A percentile compares a stretch with the other conserved stretches of the same genome.
phyloP scores from a whole-genome alignment of 2,797 vertebrate species.

The Meda fulgida region DNA sequence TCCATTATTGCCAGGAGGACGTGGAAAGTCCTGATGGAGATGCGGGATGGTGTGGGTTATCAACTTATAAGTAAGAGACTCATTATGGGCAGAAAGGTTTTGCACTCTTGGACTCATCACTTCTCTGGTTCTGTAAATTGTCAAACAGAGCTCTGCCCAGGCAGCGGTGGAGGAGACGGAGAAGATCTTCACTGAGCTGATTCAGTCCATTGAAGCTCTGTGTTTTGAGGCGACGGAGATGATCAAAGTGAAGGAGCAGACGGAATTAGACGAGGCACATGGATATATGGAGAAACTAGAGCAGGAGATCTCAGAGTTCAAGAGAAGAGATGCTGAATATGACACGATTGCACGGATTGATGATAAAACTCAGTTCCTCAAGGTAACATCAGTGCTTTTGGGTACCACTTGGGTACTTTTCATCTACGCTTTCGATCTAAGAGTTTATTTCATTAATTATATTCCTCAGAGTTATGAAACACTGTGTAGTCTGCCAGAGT shows the following conservation, averaged over 20 bases:
- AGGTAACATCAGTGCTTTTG: slow-evolving; percentile 44
- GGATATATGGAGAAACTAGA: slow-evolving; percentile 68
- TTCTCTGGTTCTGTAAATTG: background rate
- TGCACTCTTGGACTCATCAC: background rate
- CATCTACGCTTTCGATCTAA: background rate
- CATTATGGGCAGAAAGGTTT: background rate
- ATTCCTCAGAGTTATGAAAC: slow-evolving; percentile 24
- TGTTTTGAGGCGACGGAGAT: slow-evolving; percentile 52
- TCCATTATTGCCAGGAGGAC: background rate
- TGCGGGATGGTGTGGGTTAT: background rate
- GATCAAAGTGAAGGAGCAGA: slow-evolving; percentile 54
- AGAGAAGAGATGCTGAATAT: slow-evolving; percentile 57
- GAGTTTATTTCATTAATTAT: slow-evolving; percentile 1
- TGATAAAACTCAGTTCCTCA: slow-evolving; percentile 63
- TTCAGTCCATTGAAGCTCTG: slow-evolving; percentile 29
- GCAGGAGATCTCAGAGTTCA: slow-evolving; percentile 68
- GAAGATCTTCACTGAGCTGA: slow-evolving; percentile 48
- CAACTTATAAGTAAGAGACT: background rate
- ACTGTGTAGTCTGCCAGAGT: slow-evolving; percentile 17
- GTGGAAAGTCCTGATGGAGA: background rate
- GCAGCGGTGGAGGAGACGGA: slow-evolving; percentile 46
- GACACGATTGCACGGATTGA: slow-evolving; percentile 55
- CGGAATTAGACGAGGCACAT: slow-evolving; percentile 35
- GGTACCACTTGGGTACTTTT: background rate
- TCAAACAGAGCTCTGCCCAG: slow-evolving; percentile 52